These are phyloP conservation scores for Acanthopagrus latus DNA, from an alignment of 2,797 vertebrate genomes.

Conservation along the genomic window DNA sequence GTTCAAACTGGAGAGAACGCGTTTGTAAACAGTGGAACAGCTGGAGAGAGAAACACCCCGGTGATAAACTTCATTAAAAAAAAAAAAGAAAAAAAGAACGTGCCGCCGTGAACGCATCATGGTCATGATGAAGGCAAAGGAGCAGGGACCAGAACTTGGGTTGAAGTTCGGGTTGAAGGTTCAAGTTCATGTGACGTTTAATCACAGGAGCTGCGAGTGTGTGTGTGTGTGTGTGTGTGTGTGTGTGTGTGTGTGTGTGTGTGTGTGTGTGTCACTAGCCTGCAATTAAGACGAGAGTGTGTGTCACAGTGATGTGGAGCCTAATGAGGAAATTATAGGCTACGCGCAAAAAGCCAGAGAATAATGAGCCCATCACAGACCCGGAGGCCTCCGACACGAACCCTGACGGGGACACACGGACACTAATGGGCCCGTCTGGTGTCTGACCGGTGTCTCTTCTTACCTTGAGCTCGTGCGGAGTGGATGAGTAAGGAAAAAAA, in stretches of 20 bases:
- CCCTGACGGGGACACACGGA: constrained; percentile 6
- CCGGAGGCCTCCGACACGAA: not conserved
- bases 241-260: too few relatives aligned
- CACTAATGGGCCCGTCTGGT: constrained; percentile 11
- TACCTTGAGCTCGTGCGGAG: constrained; percentile 84
- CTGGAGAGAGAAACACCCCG: not conserved
- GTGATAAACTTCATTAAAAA: not conserved
- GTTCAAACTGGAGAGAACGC: constrained; percentile 7
- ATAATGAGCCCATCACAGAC: constrained; percentile 34
- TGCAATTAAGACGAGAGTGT: constrained; percentile 3
- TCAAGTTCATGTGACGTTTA: constrained; percentile 17
- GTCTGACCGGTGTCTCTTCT: constrained; percentile 40
- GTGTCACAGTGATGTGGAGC: constrained; percentile 18
- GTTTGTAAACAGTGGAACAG: not conserved
- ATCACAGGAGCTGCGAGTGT: not conserved
- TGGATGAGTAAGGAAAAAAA: constrained; percentile 76
- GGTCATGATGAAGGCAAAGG: too few relatives aligned
- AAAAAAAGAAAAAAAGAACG: too few relatives aligned
- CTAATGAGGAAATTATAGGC: constrained; percentile 37
- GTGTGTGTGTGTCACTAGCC: constrained; percentile 6
- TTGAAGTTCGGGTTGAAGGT: constrained; percentile 39
- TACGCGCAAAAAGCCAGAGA: constrained; percentile 33
- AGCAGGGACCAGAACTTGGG: not conserved
- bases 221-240: too few relatives aligned
- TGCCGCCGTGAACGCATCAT: not conserved